Evolutionary conservation across 1,140 invertebrate species (phyloP).

Genomic region (Brachionus sp.): DNA sequence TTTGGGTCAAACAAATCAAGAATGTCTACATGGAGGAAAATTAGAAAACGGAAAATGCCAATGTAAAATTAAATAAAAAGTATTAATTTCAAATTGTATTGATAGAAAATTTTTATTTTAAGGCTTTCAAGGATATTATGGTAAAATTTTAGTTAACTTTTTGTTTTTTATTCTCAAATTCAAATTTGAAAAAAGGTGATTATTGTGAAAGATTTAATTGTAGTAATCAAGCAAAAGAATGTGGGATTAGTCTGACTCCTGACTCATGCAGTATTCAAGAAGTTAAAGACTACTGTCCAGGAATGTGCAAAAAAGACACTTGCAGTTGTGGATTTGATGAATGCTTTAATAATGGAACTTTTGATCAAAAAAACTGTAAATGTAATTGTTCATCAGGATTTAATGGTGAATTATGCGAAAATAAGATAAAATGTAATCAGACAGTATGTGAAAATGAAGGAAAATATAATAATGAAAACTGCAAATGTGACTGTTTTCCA

Average conservation of each 20-base stretch:
- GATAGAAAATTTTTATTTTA: not conserved
- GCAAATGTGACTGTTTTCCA: not conserved
- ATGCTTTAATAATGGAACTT: constrained; percentile 4
- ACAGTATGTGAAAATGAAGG: constrained; percentile 6
- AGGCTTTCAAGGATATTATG: not conserved
- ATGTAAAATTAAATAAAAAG: not conserved
- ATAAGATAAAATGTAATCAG: not conserved
- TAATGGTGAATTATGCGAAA: not conserved
- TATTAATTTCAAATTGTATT: not conserved
- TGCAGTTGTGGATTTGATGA: not conserved
- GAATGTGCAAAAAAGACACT: not conserved
- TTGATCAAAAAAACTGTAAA: not conserved
- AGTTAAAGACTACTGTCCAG: not conserved
- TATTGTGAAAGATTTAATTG: not conserved
- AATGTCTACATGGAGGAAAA: not conserved
- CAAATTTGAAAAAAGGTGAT: not conserved
- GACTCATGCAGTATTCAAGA: not conserved
- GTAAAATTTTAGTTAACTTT: not conserved
- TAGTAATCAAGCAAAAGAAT: not conserved
- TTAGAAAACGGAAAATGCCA: not conserved
- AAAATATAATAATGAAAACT: not conserved
- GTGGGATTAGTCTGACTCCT: not conserved
- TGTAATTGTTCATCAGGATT: not conserved
- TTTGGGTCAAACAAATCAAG: not conserved
- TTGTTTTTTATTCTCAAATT: not conserved